Evolutionary conservation across 2,113 vertebrate genomes (phyloP), one percentile per base, ranked within the genome.

Genomic region (Osmerus eperlanus): DNA sequence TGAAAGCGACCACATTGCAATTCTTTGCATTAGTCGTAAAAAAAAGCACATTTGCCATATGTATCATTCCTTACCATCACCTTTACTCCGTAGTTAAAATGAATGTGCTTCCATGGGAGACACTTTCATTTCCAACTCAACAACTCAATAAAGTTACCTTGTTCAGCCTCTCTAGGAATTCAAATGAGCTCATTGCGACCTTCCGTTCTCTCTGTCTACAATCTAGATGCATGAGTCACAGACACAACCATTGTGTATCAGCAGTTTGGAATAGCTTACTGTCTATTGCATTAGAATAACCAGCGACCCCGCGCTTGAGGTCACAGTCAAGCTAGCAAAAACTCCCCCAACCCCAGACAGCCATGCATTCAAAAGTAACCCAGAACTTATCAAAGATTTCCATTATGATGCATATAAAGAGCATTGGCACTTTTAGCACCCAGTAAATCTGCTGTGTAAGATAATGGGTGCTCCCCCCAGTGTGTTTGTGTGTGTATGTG

Each of bases 381-480:
- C 63, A 65, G 69, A 81, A 81, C 56, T 80, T 73, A 73, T 84
- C 74, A 65, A 68, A 78, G 55, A 64, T 32, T 71, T 80, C 77
- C 71, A 65, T 54, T 11, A 63, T 59, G 65, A 79, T 55, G 19
- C 67, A 74, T 86, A 84, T 86, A 84, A 84, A 84, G 84, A 81
- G 72, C 1, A 66, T 80, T 71, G 79, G 79, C 80, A 66, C 86
- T 86, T 71, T 83, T 76, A 83, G 78, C 62, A 18, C 19, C 67
- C 68, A 68, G 84, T 83, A 83, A 86, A 88, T 84, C 80, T 78
- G 81, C 74, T 62, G 65, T 36, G 78, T 83, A 72, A 88, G 80
- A 77, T 8, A 64, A 85, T 76, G 70, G 51, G 78, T 79, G 64
- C 65, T 84, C 78, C 65, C 61, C 16, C 70, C 72, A 23, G 77